Evolutionary conservation across 2,113 vertebrate genomes (phyloP).

Genomic region (Cricetomys ansorgei): DNA sequence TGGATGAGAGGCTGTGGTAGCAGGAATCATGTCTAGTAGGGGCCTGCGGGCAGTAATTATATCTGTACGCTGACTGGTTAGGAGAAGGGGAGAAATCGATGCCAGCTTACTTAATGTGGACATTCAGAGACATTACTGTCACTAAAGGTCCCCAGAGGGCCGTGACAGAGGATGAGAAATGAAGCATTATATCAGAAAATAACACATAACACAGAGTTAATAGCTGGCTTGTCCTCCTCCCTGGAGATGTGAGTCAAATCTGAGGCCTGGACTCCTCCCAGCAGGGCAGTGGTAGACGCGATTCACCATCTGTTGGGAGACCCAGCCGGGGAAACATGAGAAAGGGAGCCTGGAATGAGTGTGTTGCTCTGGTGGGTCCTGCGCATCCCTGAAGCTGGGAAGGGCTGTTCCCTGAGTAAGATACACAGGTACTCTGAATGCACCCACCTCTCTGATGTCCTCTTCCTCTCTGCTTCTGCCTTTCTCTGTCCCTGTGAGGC

Average conservation of each 20-base stretch:
- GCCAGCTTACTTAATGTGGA: background rate
- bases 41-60: background rate
- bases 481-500: background rate
- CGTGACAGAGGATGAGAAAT: background rate
- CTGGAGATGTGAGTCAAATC: background rate
- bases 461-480: background rate
- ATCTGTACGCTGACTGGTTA: background rate
- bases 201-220: background rate
- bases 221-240: fast-evolving
- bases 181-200: background rate
- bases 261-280: fast-evolving
- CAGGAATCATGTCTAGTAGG: fast-evolving
- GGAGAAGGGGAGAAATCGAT: background rate
- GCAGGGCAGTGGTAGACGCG: background rate
- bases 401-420: fast-evolving
- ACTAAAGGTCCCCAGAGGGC: background rate
- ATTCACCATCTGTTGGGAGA: too few relatives aligned
- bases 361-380: fast-evolving
- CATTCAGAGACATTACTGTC: background rate
- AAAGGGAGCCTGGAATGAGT: background rate
- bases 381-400: fast-evolving
- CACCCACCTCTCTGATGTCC: fast-evolving
- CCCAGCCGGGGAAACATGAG: background rate
- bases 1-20: too few relatives aligned
- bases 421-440: fast-evolving